A percentile compares a stretch with the other conserved stretches of the same genome.
These are phyloP conservation scores for Penelope pileata DNA, from an alignment of 2,113 vertebrate genomes.

Conservation along the genomic window DNA sequence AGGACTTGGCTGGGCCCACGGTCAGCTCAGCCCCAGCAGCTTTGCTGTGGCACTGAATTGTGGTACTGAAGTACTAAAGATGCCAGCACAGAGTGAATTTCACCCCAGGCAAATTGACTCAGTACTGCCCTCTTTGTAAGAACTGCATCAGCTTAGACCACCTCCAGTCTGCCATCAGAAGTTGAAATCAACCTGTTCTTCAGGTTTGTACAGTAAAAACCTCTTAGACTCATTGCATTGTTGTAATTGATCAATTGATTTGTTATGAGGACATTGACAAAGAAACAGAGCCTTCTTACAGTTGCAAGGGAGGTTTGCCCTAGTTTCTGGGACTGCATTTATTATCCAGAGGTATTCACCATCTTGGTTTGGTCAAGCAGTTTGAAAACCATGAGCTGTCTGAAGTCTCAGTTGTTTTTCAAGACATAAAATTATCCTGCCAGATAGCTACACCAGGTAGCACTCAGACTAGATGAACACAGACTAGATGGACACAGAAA, in stretches of 20 bases:
- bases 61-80: background rate
- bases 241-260: background rate
- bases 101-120: background rate
- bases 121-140: background rate
- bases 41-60: background rate
- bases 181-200: background rate
- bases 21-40: background rate
- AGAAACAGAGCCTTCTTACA: background rate
- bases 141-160: background rate
- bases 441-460: background rate
- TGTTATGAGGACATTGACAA: background rate
- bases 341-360: background rate
- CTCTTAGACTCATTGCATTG: background rate
- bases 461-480: background rate
- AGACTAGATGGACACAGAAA: background rate
- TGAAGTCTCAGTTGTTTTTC: background rate
- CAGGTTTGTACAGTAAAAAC: background rate
- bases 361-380: background rate
- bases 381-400: background rate
- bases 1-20: fast-evolving
- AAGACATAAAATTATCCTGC: background rate
- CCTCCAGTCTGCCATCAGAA: background rate
- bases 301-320: background rate
- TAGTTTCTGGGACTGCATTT: background rate
- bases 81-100: background rate